Evolutionary conservation across 1,140 invertebrate species (phyloP).

Genomic region (Lithobius niger): DNA sequence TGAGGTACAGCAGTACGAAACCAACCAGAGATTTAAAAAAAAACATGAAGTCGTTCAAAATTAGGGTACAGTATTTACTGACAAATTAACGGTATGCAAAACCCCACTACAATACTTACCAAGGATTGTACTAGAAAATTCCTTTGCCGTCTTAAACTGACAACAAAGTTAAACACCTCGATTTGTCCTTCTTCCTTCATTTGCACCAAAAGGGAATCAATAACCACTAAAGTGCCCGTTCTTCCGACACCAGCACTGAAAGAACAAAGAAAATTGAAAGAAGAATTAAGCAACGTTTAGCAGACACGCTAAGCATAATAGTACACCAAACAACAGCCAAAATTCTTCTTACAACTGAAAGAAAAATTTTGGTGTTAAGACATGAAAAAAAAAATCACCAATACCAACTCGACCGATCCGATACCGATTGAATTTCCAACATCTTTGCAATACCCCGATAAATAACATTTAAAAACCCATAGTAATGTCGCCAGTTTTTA

Average conservation of each 20-base stretch:
- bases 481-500: no score
- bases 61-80: no score
- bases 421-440: no score
- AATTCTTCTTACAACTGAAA: neutral
- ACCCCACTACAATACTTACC: constrained; percentile 39
- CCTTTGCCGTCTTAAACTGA: constrained; percentile 70
- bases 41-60: no score
- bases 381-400: constrained; percentile 1
- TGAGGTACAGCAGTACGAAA: no score
- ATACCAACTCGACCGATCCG: no score
- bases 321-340: neutral
- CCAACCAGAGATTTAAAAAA: no score
- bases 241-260: constrained; percentile 71
- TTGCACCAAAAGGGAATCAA: constrained; percentile 77
- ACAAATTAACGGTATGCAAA: no score
- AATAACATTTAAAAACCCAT: no score
- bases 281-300: no score
- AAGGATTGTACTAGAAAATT: constrained; percentile 87
- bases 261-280: constrained; percentile 12
- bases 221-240: constrained; percentile 77
- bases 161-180: constrained; percentile 79
- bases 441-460: no score
- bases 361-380: neutral
- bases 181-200: constrained; percentile 62
- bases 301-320: no score